Base-by-base conservation (phyloP, 1,140 invertebrate species). In the Oncopeltus fasciatus region DNA sequence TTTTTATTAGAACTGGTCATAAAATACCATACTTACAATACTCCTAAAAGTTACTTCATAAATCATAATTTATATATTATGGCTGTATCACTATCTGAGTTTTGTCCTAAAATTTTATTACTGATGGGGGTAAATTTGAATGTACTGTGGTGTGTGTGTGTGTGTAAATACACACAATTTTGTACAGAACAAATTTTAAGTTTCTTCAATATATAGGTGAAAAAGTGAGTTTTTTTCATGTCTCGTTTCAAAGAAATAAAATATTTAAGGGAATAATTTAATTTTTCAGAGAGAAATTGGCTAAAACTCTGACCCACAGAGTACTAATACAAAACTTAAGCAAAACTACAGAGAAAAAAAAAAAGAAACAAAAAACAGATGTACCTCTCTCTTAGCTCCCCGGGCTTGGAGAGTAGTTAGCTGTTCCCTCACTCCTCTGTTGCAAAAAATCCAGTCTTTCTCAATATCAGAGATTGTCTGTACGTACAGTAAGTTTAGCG, bases 391-490 rank as follows among this genome's bases (percentile, higher is more conserved):
- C 71, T 92, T 91, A 61, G 86, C 84, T 59, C 86, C 84, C 68
- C 82, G 82, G 26, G 83, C 75, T 73, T 88, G 83, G 61, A 92
- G 75, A 47, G 79, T 75, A 28, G 80, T 77, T 11, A 97, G 73
- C 64, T 86, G 82, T 29, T 81, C 75, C 66, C 82, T 77, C 29
- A 83, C 81, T 61, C 92, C 84, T 64, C 82, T 80, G 38, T 81
- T 80, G 31, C 83, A 81, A 31, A 81, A 71, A 64, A 94, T 84
- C 91, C 92, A 95, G 3, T 87, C 86, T 61, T 84, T 78, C 67
- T 90, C 85, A 60, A 96, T 77, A 75, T 96, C 94, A 62, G 83
- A 82, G 26, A 87, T 81, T 49, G 87, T 84, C 81, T 97, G 93
- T 59, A 87, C 78, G 72, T 93, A 95, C 0, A 98, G 74, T 44